Percentiles rank a stretch among this genome's conserved stretches.
These are phyloP conservation scores for Rhorus exstirpatorius DNA, from an alignment of 2,888 invertebrate genomes.

Conservation along the genomic window DNA sequence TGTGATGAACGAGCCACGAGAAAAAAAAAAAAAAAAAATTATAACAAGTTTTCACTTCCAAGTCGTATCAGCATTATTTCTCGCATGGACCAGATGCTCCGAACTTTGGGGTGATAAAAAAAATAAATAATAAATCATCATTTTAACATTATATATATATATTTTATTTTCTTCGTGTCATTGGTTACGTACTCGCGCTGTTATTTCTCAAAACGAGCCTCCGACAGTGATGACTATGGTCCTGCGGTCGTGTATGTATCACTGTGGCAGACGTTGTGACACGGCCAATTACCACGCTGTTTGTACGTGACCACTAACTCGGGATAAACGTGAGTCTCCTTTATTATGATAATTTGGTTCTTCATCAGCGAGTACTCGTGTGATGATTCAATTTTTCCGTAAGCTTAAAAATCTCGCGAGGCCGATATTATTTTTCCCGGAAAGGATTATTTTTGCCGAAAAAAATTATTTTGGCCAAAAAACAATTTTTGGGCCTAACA, in stretches of 20 bases:
- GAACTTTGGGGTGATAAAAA: conserved; percentile 10
- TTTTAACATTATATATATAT: too few relatives aligned
- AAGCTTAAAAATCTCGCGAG: not conserved
- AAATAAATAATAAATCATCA: not conserved
- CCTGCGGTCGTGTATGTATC: conserved; percentile 46
- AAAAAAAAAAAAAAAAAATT: conserved; percentile 25
- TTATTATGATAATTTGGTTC: conserved; percentile 56
- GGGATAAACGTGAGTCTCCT: conserved; percentile 30
- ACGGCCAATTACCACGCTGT: conserved; percentile 61
- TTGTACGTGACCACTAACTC: conserved; percentile 61
- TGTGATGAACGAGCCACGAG: not conserved
- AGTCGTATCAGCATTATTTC: conserved; percentile 6
- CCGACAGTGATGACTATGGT: conserved; percentile 40
- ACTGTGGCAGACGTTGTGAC: conserved; percentile 49
- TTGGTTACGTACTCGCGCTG: not conserved
- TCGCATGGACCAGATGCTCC: conserved; percentile 40
- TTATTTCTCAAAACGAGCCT: conserved; percentile 16
- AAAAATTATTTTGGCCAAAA: not conserved
- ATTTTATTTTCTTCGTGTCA: not conserved
- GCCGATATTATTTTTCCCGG: too few relatives aligned
- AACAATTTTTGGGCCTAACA: not conserved
- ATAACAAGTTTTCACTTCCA: conserved; percentile 53
- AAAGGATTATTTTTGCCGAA: not conserved
- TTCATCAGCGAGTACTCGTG: not conserved
- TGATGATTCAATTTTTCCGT: conserved; percentile 44